These are phyloP conservation scores for Apis florea DNA, from an alignment of 1,140 invertebrate genomes.

Conservation along the genomic window DNA sequence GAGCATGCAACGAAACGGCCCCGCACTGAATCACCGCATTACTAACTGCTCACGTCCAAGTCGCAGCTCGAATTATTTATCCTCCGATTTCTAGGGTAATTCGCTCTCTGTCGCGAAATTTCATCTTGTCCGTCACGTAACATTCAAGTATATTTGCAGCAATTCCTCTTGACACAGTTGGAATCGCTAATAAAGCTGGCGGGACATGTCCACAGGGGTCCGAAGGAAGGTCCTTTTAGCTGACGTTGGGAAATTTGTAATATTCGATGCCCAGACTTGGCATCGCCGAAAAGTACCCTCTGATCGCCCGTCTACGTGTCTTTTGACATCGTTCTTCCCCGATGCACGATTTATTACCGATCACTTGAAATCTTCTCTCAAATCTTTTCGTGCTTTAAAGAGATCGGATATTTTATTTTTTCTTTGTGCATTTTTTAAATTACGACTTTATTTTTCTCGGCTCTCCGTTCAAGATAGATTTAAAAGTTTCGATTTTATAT, in stretches of 20 bases:
- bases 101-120: conserved; percentile 12
- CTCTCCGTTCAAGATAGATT: no score
- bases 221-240: not conserved
- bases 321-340: not conserved
- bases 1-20: not conserved
- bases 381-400: not conserved
- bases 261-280: conserved; percentile 3
- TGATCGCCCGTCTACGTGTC: not conserved
- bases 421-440: not conserved
- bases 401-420: not conserved
- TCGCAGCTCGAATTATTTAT: conserved; percentile 41
- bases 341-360: not conserved
- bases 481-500: no score
- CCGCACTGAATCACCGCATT: conserved; percentile 15
- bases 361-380: not conserved
- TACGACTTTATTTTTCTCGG: no score
- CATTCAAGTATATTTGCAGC: conserved; percentile 1
- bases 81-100: not conserved
- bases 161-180: conserved; percentile 54
- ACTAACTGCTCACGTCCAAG: not conserved
- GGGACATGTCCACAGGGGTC: conserved; percentile 23
- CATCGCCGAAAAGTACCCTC: not conserved
- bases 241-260: conserved; percentile 8
- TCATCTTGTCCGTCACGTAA: conserved; percentile 30
- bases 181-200: conserved; percentile 69